Conservation (phyloP, 2,888 invertebrate species). For the Dendrolimus pini region DNA sequence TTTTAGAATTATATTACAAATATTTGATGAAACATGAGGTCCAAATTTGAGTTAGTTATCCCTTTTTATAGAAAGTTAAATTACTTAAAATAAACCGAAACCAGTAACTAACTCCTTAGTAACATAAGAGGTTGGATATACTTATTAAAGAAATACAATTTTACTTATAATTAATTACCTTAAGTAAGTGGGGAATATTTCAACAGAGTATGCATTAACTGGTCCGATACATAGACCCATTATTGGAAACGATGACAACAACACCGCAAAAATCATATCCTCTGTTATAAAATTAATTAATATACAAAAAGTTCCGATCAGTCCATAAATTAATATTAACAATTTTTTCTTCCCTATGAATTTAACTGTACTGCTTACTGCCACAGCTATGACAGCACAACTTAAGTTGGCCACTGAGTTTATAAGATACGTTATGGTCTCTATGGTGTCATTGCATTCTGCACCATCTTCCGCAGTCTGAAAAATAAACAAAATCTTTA, state of each 20-base stretch:
- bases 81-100: too few species aligned
- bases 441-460: constrained; percentile 51
- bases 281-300: constrained; percentile 55
- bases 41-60: too few species aligned
- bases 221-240: constrained; percentile 56
- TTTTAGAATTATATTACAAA: too few species aligned
- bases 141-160: too few species aligned
- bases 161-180: constrained; percentile 33
- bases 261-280: constrained; percentile 47
- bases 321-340: constrained; percentile 35
- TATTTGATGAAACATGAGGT: too few species aligned
- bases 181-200: constrained; percentile 63
- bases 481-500: constrained; percentile 14
- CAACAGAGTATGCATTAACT: constrained; percentile 59
- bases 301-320: constrained; percentile 45
- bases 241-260: constrained; percentile 50
- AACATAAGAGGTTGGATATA: too few species aligned
- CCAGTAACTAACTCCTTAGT: too few species aligned
- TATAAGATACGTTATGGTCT: constrained; percentile 46
- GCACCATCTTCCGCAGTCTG: constrained; percentile 32
- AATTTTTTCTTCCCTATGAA: constrained; percentile 57
- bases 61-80: too few species aligned
- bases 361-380: constrained; percentile 46
- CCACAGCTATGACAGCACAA: constrained; percentile 45
- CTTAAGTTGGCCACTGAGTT: constrained; percentile 44